A percentile compares a stretch with the other conserved stretches of the same genome.
These are phyloP conservation scores for Lemur catta DNA, from an alignment of 2,797 vertebrate species.

Conservation along the genomic window DNA sequence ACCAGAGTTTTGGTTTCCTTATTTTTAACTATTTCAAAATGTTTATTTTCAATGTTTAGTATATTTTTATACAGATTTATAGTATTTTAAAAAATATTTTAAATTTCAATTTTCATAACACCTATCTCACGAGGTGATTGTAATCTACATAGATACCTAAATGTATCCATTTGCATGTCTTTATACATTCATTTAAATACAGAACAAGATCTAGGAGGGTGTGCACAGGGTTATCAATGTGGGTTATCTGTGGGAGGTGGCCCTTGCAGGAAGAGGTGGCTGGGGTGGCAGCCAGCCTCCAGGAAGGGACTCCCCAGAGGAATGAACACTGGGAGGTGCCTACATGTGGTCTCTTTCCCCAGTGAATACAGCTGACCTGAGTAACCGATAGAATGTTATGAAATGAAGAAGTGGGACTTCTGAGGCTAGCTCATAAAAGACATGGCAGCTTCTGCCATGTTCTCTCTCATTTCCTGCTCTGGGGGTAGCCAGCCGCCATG, in stretches of 20 bases:
- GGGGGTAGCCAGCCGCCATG: neutral
- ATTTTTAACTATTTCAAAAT: neutral
- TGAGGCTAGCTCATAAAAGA: neutral
- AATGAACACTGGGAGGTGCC: neutral
- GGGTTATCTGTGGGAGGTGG: neutral
- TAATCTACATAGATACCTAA: rapidly evolving
- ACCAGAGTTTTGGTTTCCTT: neutral
- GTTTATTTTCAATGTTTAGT: neutral
- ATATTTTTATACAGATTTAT: neutral
- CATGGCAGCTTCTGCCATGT: rapidly evolving
- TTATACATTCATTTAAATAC: neutral
- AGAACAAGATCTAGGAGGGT: neutral
- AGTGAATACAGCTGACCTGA: rapidly evolving
- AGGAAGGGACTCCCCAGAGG: neutral
- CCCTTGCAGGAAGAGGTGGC: neutral
- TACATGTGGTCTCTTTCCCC: rapidly evolving
- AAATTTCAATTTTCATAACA: neutral
- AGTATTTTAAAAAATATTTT: neutral
- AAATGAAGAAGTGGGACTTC: neutral
- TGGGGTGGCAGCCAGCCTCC: neutral
- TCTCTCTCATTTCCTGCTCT: neutral
- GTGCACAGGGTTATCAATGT: rapidly evolving
- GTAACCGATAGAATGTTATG: rapidly evolving
- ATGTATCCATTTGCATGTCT: neutral
- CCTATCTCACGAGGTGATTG: neutral